Conservation (phyloP, 1,140 invertebrate species). For the Apolygus lucorum region DNA sequence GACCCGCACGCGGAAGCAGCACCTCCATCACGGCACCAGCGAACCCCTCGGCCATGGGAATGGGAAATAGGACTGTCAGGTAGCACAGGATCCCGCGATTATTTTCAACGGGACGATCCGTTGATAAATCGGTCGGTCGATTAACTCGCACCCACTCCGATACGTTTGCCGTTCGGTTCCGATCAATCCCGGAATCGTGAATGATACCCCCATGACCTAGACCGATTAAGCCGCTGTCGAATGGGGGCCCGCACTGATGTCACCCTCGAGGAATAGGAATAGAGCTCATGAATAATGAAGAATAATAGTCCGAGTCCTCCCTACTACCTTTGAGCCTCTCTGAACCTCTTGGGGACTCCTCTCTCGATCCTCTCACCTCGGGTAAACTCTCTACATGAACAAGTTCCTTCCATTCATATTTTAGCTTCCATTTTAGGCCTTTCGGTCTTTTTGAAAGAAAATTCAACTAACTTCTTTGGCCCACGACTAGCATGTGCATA, state of each 20-base stretch:
- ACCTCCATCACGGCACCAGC: too few species aligned
- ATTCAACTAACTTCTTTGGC: too few species aligned
- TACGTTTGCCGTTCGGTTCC: background rate
- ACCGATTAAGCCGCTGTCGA: background rate
- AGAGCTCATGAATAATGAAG: background rate
- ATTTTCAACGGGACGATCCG: background rate
- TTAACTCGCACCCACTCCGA: background rate
- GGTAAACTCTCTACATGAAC: too few species aligned
- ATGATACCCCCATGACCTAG: background rate
- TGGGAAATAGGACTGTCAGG: background rate
- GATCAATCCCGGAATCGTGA: background rate
- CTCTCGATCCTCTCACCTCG: too few species aligned
- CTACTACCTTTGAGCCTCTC: too few species aligned
- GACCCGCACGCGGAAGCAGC: too few species aligned
- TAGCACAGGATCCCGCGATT: background rate
- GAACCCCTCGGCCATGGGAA: background rate
- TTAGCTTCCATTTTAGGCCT: too few species aligned
- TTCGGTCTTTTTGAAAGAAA: too few species aligned
- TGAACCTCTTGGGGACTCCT: too few species aligned
- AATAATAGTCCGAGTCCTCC: background rate
- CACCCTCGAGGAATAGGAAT: background rate
- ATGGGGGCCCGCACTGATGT: background rate
- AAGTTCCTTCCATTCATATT: too few species aligned
- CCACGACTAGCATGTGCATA: too few species aligned
- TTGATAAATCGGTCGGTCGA: background rate